Base-by-base conservation (phyloP, 1,140 invertebrate species). In the Ips typographus region DNA sequence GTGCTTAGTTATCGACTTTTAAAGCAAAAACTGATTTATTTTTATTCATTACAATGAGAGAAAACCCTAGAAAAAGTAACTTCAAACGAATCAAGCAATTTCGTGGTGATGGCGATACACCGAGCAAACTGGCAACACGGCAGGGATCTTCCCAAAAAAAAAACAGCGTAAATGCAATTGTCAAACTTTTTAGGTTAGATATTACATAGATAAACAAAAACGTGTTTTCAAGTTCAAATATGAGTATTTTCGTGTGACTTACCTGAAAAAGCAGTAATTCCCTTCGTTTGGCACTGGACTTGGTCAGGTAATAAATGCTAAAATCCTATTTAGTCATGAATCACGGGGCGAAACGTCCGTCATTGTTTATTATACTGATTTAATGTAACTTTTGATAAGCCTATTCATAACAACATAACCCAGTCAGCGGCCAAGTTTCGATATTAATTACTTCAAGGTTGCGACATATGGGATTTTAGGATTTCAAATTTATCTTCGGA, bases 161-260 rank as follows among this genome's bases (percentile, higher is more conserved):
- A 22, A 22, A 22, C 22, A 22, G 22, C 22, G 22, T 22, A 22
- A 22, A 22, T 22, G 22, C 22, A 22, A 49, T 8, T 49, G 44
- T 49, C 44, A 49, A 49, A 22, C 7, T 49, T 49, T 49, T 49
- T 49, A 64, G 62, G 62, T 64, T 64, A 64, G 49, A 51, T 41
- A 44, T 8, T n/a, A 53, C 36, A 37, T 58, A 68, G 38, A 57
- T 43, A 36, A 43, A 43, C 52, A 56, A 69, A 69, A 69, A 62
- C 67, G 67, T 69, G 67, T 69, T 69, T 63, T 69, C 7, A 41
- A 22, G 22, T 52, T 36, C n/a, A 58, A 62, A 62, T 69, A 47
- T 47, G 59, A 53, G 41, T 55, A 36, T 63, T 63, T 41, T 7
- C 40, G 7, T 63, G 56, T 55, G 40, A 68, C 61, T 65, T 65